Base-by-base conservation (phyloP, 2,888 invertebrate genomes). In the Eulithis prunata region DNA sequence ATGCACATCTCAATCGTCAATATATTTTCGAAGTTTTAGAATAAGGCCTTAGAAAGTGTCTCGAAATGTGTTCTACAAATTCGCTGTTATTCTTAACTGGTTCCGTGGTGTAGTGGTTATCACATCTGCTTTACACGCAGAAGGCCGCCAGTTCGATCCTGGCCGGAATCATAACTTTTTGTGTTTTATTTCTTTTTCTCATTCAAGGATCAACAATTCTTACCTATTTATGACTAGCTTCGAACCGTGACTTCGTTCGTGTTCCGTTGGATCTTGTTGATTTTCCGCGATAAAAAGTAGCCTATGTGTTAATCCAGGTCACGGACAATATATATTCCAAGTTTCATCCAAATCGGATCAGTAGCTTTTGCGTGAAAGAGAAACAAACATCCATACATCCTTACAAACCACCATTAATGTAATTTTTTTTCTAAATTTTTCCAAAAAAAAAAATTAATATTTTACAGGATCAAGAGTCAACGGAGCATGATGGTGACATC, bases 401-500 rank as follows among this genome's bases (percentile, higher is more conserved):
- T n/a, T n/a, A n/a, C n/a, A 21, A 21, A 21, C 1, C 21, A 21
- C 21, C 21, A 21, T 1, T 21, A 21, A 1, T 21, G 21, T 21
- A 21, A 1, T 21, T 21, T 21, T 21, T 21, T 21, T 21, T 21
- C 21, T n/a, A n/a, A n/a, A n/a, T n/a, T n/a, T n/a, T n/a, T n/a
- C n/a, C n/a, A n/a, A n/a, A n/a, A n/a, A n/a, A n/a, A n/a, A n/a
- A n/a, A n/a, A n/a, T n/a, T n/a, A n/a, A n/a, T n/a, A n/a, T n/a
- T n/a, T n/a, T n/a, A n/a, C n/a, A n/a, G 91, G 93, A 94, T 14
- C 95, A 95, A 77, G 95, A 95, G 81, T 96, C 96, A 14, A 97
- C 96, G 8, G 97, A 97, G 66, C 97, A 97, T 79, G 97, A 97
- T 71, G 97, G 97, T 0, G 97, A 97, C 75, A 95, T 97, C 0